Percentiles rank a stretch among this genome's conserved stretches.
These are phyloP conservation scores for Anableps anableps DNA, from an alignment of 2,797 vertebrate species.

Conservation along the genomic window DNA sequence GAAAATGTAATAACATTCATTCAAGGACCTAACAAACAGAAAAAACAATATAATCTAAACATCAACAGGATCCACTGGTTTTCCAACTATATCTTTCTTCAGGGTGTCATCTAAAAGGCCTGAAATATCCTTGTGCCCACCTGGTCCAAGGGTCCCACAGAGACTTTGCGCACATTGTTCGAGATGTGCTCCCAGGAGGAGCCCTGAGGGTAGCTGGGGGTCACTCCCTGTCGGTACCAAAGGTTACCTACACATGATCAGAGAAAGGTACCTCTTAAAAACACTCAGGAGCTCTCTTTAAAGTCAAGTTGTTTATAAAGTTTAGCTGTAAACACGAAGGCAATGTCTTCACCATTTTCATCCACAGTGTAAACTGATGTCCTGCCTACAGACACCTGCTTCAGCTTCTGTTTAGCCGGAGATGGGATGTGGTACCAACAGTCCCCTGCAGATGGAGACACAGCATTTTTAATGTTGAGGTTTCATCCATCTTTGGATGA, in stretches of 20 bases:
- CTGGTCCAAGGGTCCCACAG: slow-evolving; percentile 95
- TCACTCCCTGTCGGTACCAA: slow-evolving; percentile 92
- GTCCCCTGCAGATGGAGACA: slow-evolving; percentile 83
- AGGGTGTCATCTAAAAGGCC: not conserved
- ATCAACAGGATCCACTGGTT: not conserved
- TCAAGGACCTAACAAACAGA: not conserved
- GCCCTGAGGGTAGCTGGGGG: slow-evolving; percentile 95
- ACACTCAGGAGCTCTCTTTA: not conserved
- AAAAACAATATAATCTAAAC: not conserved
- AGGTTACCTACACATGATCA: slow-evolving; percentile 86
- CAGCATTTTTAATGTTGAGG: slow-evolving; percentile 9
- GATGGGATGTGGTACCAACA: slow-evolving; percentile 96
- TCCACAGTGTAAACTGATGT: slow-evolving; percentile 91
- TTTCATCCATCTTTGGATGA: no score
- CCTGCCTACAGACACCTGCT: slow-evolving; percentile 94
- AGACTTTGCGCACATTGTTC: slow-evolving; percentile 94
- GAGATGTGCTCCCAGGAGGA: slow-evolving; percentile 95
- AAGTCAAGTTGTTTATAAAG: not conserved
- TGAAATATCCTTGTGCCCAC: slow-evolving; percentile 66
- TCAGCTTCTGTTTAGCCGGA: slow-evolving; percentile 91
- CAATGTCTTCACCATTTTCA: slow-evolving; percentile 85
- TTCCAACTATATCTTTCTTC: not conserved
- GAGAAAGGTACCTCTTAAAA: not conserved
- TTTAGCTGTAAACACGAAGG: not conserved
- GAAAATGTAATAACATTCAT: not conserved